Conservation (phyloP, 2,888 invertebrate genomes). For the Microctonus brassicae region DNA sequence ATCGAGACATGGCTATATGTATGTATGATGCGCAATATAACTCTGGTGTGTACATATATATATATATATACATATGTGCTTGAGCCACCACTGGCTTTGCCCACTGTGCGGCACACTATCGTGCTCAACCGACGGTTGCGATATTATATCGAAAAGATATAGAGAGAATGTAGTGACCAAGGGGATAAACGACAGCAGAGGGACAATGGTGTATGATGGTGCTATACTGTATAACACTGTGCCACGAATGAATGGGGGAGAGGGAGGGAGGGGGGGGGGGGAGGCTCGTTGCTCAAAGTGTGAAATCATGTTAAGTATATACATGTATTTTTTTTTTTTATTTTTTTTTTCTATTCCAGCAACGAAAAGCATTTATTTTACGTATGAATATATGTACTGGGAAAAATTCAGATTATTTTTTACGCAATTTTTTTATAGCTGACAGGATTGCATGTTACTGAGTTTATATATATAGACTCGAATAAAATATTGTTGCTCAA, state of each 20-base stretch:
- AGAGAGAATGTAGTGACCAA: neutral
- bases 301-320: constrained; percentile 3
- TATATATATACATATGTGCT: neutral
- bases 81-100: neutral
- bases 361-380: constrained; percentile 7
- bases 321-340: neutral
- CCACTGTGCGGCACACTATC: constrained; percentile 18
- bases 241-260: no score
- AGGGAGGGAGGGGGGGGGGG: no score
- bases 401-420: constrained; percentile 12
- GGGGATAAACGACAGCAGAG: neutral
- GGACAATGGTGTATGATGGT: no score
- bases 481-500: neutral
- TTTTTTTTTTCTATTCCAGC: neutral
- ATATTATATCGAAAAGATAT: neutral
- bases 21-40: neutral
- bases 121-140: constrained; percentile 6
- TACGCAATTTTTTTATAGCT: neutral
- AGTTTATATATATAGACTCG: neutral
- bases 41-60: no score
- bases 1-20: constrained; percentile 36
- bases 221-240: no score
- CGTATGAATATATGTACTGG: neutral
- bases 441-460: neutral
- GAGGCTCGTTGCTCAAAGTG: constrained; percentile 22